Percentiles rank a stretch among this genome's conserved stretches.
These are phyloP conservation scores for Notamacropus eugenii DNA, from an alignment of 2,797 vertebrate genomes.

Conservation along the genomic window DNA sequence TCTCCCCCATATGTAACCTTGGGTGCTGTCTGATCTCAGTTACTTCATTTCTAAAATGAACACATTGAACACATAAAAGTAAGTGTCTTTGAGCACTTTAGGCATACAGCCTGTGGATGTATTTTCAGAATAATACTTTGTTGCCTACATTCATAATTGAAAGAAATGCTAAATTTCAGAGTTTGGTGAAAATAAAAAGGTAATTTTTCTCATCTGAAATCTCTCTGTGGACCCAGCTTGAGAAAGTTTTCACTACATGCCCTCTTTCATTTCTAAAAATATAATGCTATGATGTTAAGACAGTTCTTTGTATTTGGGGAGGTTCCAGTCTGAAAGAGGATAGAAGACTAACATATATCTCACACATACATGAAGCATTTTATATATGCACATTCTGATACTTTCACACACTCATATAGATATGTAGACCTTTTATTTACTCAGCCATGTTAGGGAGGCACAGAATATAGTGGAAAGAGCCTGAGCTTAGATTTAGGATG, in stretches of 20 bases:
- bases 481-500: neutral
- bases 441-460: neutral
- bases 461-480: neutral
- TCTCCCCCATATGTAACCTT: too few species aligned
- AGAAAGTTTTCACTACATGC: neutral
- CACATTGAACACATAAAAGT: neutral
- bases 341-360: neutral
- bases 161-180: neutral
- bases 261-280: neutral
- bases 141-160: neutral
- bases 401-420: neutral
- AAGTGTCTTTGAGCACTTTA: neutral
- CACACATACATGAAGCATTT: neutral
- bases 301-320: neutral
- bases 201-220: neutral
- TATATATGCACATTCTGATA: neutral
- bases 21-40: neutral
- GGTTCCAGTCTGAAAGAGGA: neutral
- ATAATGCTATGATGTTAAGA: neutral
- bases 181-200: neutral
- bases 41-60: neutral
- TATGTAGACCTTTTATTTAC: neutral
- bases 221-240: neutral
- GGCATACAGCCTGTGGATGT: neutral
- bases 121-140: neutral